Conservation (phyloP, 2,113 vertebrate genomes). For the Pampusana beccarii region DNA sequence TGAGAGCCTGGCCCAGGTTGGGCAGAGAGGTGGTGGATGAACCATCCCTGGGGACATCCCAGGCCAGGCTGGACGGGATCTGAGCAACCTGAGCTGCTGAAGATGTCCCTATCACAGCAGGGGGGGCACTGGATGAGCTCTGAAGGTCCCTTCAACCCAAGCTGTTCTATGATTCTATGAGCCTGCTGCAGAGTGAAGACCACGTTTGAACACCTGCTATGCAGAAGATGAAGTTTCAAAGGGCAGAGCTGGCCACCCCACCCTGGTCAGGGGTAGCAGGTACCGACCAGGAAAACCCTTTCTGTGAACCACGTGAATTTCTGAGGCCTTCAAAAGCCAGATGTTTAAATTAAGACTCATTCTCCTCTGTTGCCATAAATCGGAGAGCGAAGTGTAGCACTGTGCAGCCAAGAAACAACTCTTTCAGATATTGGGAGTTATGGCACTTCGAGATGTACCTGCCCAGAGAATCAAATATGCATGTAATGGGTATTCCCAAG, state of each 20-base stretch:
- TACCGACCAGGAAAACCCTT: background rate
- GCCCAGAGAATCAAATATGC: background rate
- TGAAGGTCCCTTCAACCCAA: no score
- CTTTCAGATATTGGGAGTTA: background rate
- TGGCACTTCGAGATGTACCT: background rate
- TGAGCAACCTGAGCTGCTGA: no score
- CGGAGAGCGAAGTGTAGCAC: background rate
- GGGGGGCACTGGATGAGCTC: no score
- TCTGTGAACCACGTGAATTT: background rate
- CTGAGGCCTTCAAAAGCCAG: background rate
- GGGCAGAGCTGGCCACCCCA: background rate
- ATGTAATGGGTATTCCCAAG: background rate
- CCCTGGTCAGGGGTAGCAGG: background rate
- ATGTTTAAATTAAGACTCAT: background rate
- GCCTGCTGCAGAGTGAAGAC: fast-evolving
- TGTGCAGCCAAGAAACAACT: background rate
- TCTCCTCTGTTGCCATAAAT: background rate
- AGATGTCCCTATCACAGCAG: no score
- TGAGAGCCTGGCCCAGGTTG: no score
- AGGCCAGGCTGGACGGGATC: no score
- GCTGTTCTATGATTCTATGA: no score
- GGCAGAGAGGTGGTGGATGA: no score
- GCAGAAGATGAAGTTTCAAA: background rate
- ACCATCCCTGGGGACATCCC: no score
- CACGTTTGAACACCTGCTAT: fast-evolving